phyloP scores from a whole-genome alignment of 2,888 invertebrate genomes.

The Andrena fulva region DNA sequence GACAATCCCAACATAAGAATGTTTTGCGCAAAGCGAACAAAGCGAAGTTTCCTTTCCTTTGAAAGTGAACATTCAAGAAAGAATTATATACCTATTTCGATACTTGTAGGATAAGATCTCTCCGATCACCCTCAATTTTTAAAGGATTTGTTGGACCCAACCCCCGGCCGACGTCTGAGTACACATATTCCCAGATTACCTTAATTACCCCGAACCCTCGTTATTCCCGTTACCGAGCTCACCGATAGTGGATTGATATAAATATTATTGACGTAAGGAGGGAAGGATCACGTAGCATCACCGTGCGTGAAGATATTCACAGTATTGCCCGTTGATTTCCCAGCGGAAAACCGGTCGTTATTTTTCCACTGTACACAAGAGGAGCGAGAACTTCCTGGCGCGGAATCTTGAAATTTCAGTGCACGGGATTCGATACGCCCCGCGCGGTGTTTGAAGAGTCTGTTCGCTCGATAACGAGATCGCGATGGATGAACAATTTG shows the following conservation, averaged over 20 bases:
- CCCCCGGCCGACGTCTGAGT: background rate
- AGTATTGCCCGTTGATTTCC: slow-evolving; percentile 48
- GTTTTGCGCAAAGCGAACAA: too few species aligned
- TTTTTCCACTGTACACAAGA: slow-evolving; percentile 8
- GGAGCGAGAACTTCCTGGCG: background rate
- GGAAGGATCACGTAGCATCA: background rate
- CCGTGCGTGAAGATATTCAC: background rate
- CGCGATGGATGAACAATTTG: background rate
- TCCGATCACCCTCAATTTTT: too few species aligned
- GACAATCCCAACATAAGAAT: too few species aligned
- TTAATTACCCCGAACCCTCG: background rate
- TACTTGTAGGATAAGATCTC: too few species aligned
- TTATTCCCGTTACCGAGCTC: background rate
- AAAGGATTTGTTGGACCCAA: too few species aligned
- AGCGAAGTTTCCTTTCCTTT: too few species aligned
- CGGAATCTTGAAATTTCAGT: too few species aligned
- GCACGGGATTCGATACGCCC: background rate
- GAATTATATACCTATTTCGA: too few species aligned
- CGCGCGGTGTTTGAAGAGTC: background rate
- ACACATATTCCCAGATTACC: background rate
- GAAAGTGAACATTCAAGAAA: too few species aligned
- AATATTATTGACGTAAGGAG: background rate
- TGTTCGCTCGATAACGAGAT: slow-evolving; percentile 1
- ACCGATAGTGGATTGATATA: background rate
- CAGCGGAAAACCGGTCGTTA: slow-evolving; percentile 4